Conservation (phyloP, 2,888 invertebrate species). For the Drosophila sordidapex region DNA sequence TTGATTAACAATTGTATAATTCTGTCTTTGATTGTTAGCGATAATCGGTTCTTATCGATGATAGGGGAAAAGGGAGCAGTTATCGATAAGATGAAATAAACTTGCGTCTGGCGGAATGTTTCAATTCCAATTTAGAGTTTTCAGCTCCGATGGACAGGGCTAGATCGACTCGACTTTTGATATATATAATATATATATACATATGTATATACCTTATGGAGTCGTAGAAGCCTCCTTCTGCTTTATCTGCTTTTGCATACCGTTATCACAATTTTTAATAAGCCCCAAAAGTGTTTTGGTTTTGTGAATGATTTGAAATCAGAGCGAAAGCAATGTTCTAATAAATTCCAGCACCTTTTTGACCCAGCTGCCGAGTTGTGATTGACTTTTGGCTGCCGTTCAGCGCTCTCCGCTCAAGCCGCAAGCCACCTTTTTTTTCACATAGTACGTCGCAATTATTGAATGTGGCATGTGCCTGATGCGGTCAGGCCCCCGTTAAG, state of each 20-base stretch:
- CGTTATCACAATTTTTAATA: not conserved
- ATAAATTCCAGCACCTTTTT: not conserved
- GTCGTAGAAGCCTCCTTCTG: not conserved
- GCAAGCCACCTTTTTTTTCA: not conserved
- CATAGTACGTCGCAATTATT: conserved; percentile 38
- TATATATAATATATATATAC: not conserved
- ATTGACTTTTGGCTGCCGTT: not conserved
- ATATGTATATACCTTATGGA: not conserved
- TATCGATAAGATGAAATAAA: not conserved
- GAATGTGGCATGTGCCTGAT: conserved; percentile 34
- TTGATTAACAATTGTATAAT: not conserved
- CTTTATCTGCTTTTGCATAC: not conserved
- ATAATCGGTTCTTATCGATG: not conserved
- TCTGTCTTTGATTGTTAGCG: not conserved
- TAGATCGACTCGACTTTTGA: not conserved
- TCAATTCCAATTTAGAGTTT: not conserved
- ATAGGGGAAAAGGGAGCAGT: not conserved
- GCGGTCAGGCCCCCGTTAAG: conserved; percentile 67
- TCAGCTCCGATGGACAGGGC: not conserved
- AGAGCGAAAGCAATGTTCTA: not conserved
- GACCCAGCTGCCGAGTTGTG: conserved; percentile 53
- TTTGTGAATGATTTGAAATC: not conserved
- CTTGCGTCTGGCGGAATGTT: not conserved
- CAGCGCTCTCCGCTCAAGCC: not conserved
- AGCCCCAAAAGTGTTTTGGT: not conserved